Conservation (phyloP, 2,113 vertebrate genomes). For the Laticauda laticaudata region DNA sequence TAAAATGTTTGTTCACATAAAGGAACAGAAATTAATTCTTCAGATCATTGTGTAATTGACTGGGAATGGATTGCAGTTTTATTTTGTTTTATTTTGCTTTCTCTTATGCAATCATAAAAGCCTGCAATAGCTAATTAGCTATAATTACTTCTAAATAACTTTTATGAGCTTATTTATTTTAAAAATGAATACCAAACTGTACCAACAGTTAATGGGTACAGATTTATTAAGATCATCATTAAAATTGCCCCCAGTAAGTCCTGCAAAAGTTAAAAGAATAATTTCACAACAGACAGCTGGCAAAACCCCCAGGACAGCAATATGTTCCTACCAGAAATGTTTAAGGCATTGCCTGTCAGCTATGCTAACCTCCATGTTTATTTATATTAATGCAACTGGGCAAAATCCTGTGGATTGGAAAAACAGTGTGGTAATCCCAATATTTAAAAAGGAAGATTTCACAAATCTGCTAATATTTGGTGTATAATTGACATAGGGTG, state of each 20-base stretch:
- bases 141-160: not conserved
- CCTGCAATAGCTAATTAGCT: not conserved
- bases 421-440: not conserved
- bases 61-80: not conserved
- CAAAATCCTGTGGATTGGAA: not conserved
- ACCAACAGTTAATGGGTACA: not conserved
- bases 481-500: not conserved
- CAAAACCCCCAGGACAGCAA: not conserved
- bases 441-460: not conserved
- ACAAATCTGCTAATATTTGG: not conserved
- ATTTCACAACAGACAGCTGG: not conserved
- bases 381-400: not conserved
- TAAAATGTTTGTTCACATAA: not conserved
- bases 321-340: not conserved
- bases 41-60: not conserved
- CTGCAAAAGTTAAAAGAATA: not conserved
- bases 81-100: not conserved
- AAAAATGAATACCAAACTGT: not conserved
- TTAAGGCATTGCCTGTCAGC: not conserved
- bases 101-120: not conserved
- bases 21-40: not conserved
- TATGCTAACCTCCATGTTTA: not conserved
- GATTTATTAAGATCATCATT: not conserved
- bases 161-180: not conserved
- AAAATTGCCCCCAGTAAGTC: not conserved